Evolutionary conservation across 1,140 invertebrate genomes (phyloP), one percentile per base, ranked within the genome.

Genomic region (Brachionus plicatilis): DNA sequence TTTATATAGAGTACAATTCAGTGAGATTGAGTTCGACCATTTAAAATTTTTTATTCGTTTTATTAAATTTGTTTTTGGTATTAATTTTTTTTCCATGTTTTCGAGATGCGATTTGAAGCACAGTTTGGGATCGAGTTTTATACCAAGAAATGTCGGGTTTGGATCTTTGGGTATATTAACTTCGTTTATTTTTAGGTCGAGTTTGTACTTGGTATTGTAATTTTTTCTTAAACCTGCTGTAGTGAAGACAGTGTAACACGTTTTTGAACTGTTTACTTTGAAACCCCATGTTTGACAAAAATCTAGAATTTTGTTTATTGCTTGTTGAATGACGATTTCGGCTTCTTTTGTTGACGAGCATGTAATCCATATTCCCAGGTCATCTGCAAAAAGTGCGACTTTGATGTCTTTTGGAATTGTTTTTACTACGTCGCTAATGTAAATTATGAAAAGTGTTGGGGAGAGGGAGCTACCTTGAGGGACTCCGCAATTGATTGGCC

Each of bases 381-480:
- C 65, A 37, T 68, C 65, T 37, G 65, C 65, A 37, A 29, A 68
- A 37, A 68, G 65, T 68, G 65, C 65, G 24, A 37, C 65, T 68
- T 68, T 37, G 65, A 68, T 37, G 24, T 37, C 65, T 68, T 68
- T 37, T 68, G 33, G 24, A 47, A 47, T 47, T 37, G 65, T 68
- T 27, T 68, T 68, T 27, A 68, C 65, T 27, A 68, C 33, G 65
- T 80, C 78, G 37, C 47, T 80, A 20, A 72, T 7, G 37, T 27
- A 80, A 29, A 80, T 20, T 29, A 29, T 24, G 47, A 80, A 80
- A 20, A 80, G 47, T 41, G 37, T 80, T 27, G 78, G 78, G 24
- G 20, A n/a, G 20, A 80, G 24, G 20, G 47, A 20, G 37, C 43
- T 65, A 60, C 78, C 78, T 80, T 80, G 78, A 65, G 78, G 78